Evolutionary conservation across 2,888 invertebrate genomes (phyloP), one percentile per base, ranked within the genome.

Genomic region (Leptopilina drosophilae): DNA sequence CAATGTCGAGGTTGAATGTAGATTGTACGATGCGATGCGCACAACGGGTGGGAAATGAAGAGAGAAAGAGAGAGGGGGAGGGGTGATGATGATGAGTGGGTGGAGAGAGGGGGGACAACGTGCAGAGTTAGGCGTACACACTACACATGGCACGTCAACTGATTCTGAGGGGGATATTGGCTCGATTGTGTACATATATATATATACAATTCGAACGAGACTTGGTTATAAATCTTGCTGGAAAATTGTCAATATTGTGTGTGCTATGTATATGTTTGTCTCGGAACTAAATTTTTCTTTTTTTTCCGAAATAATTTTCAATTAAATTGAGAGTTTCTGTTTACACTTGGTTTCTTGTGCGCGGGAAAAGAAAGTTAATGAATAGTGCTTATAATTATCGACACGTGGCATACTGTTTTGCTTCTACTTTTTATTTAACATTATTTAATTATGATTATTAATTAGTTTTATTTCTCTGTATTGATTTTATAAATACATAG

Each of bases 141-240:
- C 67, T 67, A 49, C 67, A 67, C 67, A 67, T 67, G 67, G 67
- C 67, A 67, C 67, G 66, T 66, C 66, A 67, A 67, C 67, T 49
- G 67, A 67, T 67, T 67, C 67, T 67, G 33, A 33, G 67, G 67
- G 67, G 67, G 15, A 67, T 67, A 67, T 67, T 67, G 49, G 49
- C 67, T 69, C 53, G 66, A n/a, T 66, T 53, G 53, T 33, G 33
- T 46, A 46, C 46, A 11, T 46, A 46, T 46, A 46, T 46, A 46
- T 46, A 46, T 46, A 5, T 69, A 46, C 69, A 6, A n/a, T 69
- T 69, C 20, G 53, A 69, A 69, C 69, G 53, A 69, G 69, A 69
- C 69, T 56, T 20, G 53, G 14, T 69, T 53, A 56, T 26, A 53
- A 69, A 69, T 69, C 9, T 49, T 42, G 20, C 49, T 12, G 49